phyloP scores from a whole-genome alignment of 1,140 invertebrate species.

The Camponotus pennsylvanicus region DNA sequence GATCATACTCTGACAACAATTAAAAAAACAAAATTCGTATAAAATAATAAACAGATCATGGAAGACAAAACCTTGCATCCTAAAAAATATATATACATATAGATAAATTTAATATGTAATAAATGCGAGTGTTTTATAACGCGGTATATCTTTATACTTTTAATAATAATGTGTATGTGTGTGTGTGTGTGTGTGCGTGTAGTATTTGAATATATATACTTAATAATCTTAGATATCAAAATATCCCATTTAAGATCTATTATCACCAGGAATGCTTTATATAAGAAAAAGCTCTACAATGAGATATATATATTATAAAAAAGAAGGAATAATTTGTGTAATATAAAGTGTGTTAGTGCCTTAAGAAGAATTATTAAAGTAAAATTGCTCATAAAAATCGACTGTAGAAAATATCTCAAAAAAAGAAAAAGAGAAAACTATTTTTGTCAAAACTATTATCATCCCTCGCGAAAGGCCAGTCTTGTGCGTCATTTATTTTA shows the following conservation, averaged over 20 bases:
- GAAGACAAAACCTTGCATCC: constrained; percentile 68
- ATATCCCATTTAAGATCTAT: constrained; percentile 70
- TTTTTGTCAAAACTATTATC: constrained; percentile 37
- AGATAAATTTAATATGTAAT: constrained; percentile 61
- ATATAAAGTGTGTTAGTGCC: constrained; percentile 11
- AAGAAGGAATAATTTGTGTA: constrained; percentile 65
- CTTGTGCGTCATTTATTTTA: constrained; percentile 37
- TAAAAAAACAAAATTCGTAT: constrained; percentile 40
- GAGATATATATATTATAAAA: constrained; percentile 63
- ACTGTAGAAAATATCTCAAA: constrained; percentile 4
- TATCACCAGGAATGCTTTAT: constrained; percentile 73
- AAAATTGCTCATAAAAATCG: constrained; percentile 42
- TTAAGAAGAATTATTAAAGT: constrained; percentile 47
- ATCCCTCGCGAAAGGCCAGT: constrained; percentile 59
- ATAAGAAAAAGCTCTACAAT: constrained; percentile 40
- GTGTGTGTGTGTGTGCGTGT: background rate
- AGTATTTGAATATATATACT: constrained; percentile 46
- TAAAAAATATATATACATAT: constrained; percentile 51
- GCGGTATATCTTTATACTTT: constrained; percentile 25
- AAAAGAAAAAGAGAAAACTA: background rate
- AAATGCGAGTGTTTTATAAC: constrained; percentile 10
- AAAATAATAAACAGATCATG: constrained; percentile 59
- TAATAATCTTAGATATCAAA: constrained; percentile 62
- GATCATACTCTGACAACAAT: constrained; percentile 12
- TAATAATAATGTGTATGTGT: background rate